Base-by-base conservation (phyloP, 2,888 invertebrate species). In the Ceratothoa steindachneri region DNA sequence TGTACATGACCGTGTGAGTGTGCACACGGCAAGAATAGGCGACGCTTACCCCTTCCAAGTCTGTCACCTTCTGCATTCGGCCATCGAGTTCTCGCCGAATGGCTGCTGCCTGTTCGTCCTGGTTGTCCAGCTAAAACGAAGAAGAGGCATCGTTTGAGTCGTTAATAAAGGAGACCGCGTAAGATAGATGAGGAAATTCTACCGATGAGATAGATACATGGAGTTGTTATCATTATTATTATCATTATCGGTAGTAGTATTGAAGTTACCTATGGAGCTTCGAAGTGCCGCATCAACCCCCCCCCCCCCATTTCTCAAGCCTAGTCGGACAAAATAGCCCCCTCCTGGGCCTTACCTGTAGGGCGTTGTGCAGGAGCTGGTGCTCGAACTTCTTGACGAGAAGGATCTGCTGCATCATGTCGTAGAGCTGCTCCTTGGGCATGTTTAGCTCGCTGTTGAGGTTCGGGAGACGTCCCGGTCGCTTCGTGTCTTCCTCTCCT, bases 361-460 rank as follows among this genome's bases (percentile, higher is more conserved):
- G 89, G 81, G 98, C 97, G 87, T 99, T 99, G 87, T 95, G 99
- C 77, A 99, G 89, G 82, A 99, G 90, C 87, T 99, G 99, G 86
- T 99, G 99, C 86, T 99, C 99, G 85, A 99, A 99, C 86, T 99
- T 99, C 88, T 99, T 99, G 71, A 99, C 94, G 71, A 93, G 93
- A 78, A 99, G 88, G 81, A 99, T 97, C 86, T 97, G 97, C 86
- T 99, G 99, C 86, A 99, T 99, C 96, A 99, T 97, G 85, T 99
- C 99, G 86, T 97, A 99, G 12, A 99, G 89, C 85, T 99, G 99
- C 84, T 99, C 99, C 87, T 99, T 99, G 82, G 96, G 95, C 81
- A 98, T 89, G 83, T 98, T 95, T 82, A 93, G 88, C 85, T 97
- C 97, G 69, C 93, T 95, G 86, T 93, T 97, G 82, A 92, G 87